These are phyloP conservation scores for Progne subis DNA, from an alignment of 2,113 vertebrate species.

Conservation along the genomic window DNA sequence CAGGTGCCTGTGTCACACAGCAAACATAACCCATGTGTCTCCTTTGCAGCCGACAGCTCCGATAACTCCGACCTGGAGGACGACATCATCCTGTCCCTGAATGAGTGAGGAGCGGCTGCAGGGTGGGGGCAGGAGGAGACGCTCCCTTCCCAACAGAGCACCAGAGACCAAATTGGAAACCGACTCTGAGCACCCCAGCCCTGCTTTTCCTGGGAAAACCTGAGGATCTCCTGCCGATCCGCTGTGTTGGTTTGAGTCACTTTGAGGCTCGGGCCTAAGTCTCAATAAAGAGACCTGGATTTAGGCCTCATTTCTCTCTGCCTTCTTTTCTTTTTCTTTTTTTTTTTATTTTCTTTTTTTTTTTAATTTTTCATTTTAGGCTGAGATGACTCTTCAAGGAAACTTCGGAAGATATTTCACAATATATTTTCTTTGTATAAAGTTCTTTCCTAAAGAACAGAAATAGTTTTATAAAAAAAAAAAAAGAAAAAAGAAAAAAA, in stretches of 20 bases:
- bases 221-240: conserved; percentile 56
- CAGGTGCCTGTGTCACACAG: neutral
- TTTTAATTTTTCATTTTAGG: conserved; percentile 57
- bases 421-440: conserved; percentile 87
- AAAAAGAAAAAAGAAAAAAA: neutral
- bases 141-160: conserved; percentile 53
- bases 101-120: conserved; percentile 71
- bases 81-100: conserved; percentile 93
- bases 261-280: conserved; percentile 19
- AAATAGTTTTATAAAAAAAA: conserved; percentile 82
- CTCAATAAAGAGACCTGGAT: conserved; percentile 55
- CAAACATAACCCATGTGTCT: conserved; percentile 34
- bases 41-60: conserved; percentile 88
- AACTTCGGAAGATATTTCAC: conserved; percentile 80
- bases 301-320: conserved; percentile 67
- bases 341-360: neutral
- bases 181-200: conserved; percentile 43
- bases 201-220: conserved; percentile 26
- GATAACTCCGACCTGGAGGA: conserved; percentile 98
- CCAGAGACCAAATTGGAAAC: conserved; percentile 67
- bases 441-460: conserved; percentile 84
- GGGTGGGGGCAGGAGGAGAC: conserved; percentile 4
- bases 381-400: conserved; percentile 71
- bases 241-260: conserved; percentile 44
- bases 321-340: conserved; percentile 35